These are phyloP conservation scores for Callaeas wilsoni DNA, from an alignment of 2,113 vertebrate genomes.

Conservation along the genomic window DNA sequence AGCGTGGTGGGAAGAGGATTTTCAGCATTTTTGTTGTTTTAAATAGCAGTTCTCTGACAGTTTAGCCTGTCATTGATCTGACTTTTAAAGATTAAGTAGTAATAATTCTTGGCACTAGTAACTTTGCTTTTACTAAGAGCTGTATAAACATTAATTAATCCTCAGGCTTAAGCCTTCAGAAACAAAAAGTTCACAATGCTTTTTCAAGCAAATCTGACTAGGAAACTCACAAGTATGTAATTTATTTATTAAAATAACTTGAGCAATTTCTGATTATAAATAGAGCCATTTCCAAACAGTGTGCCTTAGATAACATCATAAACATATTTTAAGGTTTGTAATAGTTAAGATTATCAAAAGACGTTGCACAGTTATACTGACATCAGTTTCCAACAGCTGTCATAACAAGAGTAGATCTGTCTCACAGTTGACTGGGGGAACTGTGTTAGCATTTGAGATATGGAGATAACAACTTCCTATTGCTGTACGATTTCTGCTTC, in stretches of 20 bases:
- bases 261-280: constrained; percentile 41
- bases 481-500: constrained; percentile 37
- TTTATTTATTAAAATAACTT: constrained; percentile 41
- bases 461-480: constrained; percentile 56
- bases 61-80: constrained; percentile 49
- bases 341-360: constrained; percentile 58
- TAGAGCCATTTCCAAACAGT: constrained; percentile 45
- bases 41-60: constrained; percentile 11
- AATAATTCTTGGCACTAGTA: constrained; percentile 46
- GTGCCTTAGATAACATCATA: constrained; percentile 48
- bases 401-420: constrained; percentile 39
- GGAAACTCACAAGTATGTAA: not conserved
- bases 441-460: constrained; percentile 48
- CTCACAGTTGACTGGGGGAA: constrained; percentile 17
- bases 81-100: constrained; percentile 50
- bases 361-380: constrained; percentile 42
- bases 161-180: constrained; percentile 34
- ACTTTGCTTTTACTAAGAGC: constrained; percentile 42
- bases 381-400: constrained; percentile 62
- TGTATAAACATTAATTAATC: constrained; percentile 67
- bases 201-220: constrained; percentile 49
- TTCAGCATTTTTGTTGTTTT: constrained; percentile 23
- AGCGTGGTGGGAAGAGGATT: not conserved
- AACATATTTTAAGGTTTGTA: constrained; percentile 59
- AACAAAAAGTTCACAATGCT: constrained; percentile 24